Conservation (phyloP, 2,888 invertebrate genomes). For the Cryptophagus acutangulus region DNA sequence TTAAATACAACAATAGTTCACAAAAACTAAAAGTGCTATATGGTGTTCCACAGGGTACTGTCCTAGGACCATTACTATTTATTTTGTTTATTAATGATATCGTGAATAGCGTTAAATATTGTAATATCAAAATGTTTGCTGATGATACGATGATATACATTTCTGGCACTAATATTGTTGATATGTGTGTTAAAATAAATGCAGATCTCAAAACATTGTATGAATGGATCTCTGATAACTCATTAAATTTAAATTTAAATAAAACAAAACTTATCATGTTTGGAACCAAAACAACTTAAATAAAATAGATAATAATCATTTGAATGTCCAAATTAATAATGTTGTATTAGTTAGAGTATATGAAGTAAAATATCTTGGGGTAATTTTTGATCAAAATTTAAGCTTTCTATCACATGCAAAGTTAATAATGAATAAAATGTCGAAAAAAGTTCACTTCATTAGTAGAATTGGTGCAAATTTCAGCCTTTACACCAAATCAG, state of each 20-base stretch:
- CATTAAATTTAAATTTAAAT: neutral
- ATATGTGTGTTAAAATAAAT: neutral
- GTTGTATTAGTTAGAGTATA: too few species aligned
- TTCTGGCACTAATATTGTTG: neutral
- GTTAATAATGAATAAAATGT: too few species aligned
- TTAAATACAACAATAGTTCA: neutral
- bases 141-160: neutral
- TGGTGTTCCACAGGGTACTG: neutral
- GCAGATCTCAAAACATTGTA: neutral
- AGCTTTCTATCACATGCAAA: too few species aligned
- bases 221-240: neutral
- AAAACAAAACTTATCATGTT: neutral
- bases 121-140: neutral
- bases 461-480: too few species aligned
- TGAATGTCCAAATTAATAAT: too few species aligned
- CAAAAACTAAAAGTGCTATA: neutral
- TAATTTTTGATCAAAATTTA: too few species aligned
- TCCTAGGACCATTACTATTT: neutral
- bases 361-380: too few species aligned
- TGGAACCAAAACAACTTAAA: neutral
- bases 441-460: too few species aligned
- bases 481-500: too few species aligned
- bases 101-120: neutral
- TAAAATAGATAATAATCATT: too few species aligned
- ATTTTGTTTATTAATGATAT: neutral